Conservation (phyloP, 2,113 vertebrate genomes). For the Caretta caretta region DNA sequence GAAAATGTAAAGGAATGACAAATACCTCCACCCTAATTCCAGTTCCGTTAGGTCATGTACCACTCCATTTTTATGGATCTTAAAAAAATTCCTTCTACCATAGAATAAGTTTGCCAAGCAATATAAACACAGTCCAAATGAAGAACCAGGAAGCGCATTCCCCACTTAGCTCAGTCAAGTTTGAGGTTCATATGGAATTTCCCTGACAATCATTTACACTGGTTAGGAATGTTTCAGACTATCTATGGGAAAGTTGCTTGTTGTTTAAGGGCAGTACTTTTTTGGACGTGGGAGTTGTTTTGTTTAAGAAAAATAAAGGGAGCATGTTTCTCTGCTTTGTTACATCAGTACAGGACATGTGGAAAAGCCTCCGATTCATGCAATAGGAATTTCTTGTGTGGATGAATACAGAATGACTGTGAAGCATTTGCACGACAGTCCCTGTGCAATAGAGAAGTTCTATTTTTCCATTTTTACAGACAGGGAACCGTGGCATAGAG, state of each 20-base stretch:
- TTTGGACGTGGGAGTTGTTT: neutral
- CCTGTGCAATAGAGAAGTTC: conserved; percentile 54
- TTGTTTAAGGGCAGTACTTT: neutral
- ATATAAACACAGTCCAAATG: neutral
- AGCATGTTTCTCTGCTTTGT: neutral
- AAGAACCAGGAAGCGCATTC: neutral
- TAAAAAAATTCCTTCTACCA: neutral
- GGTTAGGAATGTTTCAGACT: neutral
- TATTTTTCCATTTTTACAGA: neutral
- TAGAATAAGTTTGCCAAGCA: fast-evolving
- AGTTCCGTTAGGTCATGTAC: neutral
- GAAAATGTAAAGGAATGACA: neutral
- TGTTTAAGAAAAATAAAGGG: neutral
- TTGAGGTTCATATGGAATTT: neutral
- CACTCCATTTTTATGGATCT: neutral
- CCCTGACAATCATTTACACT: neutral
- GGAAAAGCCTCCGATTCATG: neutral
- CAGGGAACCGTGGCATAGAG: neutral
- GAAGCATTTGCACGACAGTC: neutral
- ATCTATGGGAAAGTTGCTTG: neutral
- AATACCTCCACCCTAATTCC: neutral
- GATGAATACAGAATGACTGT: neutral
- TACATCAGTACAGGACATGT: neutral
- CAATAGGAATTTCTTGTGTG: neutral
- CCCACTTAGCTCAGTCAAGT: neutral